A percentile compares a stretch with the other conserved stretches of the same genome.
Conservation (phyloP, 2,888 invertebrate species). For the Neria commutata region DNA sequence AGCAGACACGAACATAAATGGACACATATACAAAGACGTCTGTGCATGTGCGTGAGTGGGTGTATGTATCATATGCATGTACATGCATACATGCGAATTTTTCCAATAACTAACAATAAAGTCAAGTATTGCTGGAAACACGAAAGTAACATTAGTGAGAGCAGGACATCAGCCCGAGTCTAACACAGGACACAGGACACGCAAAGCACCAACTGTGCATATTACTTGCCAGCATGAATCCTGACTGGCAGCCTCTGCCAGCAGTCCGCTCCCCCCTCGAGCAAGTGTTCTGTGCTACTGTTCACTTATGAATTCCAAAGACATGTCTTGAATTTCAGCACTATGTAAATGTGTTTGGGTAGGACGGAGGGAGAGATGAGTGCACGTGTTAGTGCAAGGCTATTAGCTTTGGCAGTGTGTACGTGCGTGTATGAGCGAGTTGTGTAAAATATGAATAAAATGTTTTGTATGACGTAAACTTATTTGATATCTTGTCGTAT, state of each 20-base stretch:
- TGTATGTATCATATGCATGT: too few species aligned
- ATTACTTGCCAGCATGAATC: not conserved
- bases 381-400: not conserved
- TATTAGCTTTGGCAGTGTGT: not conserved
- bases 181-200: not conserved
- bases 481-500: slow-evolving; percentile 22
- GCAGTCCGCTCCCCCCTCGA: not conserved
- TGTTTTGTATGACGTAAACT: slow-evolving; percentile 20
- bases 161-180: not conserved
- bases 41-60: too few species aligned
- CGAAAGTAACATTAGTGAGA: not conserved
- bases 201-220: not conserved
- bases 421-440: not conserved
- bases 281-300: not conserved
- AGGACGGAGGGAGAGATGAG: not conserved
- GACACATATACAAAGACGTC: not conserved
- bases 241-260: not conserved
- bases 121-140: slow-evolving; percentile 11
- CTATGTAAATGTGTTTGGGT: not conserved
- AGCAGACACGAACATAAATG: not conserved
- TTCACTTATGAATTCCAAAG: slow-evolving; percentile 2
- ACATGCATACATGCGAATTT: too few species aligned
- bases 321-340: not conserved
- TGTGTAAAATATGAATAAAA: slow-evolving; percentile 24
- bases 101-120: slow-evolving; percentile 52